Base-by-base conservation (phyloP, 2,113 vertebrate genomes). In the Campylomormyrus tamandua region DNA sequence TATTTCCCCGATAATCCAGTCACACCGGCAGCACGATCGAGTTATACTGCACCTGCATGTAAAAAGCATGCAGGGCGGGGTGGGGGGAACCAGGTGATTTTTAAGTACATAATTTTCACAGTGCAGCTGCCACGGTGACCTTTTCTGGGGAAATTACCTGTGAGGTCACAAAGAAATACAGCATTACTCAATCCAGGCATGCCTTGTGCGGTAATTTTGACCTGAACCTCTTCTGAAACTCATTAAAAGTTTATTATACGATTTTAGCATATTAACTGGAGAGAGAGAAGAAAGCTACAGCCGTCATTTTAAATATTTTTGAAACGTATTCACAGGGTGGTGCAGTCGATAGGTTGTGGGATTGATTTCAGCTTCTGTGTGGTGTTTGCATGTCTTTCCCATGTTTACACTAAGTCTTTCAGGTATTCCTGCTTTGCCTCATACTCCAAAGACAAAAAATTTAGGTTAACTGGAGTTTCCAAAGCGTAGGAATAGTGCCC, bases 221-320 rank as follows among this genome's bases (percentile, higher is more conserved):
- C 49, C 86, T 87, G 31, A 53, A 56, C 86, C 45, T 42, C 13
- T 27, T 48, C 49, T 86, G 83, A 86, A 24, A 50, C 42, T 86
- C 83, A 86, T 86, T 86, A 86, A 86, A 85, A 50, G 83, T 48
- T 48, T 49, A 86, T 86, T 49, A 50, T 46, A n/a, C 46, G 2
- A 86, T 86, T 86, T 86, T 85, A 85, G 24, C 42, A 85, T 85
- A 85, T 83, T 83, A 83, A 83, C 35, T 45, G 80, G 15, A 19
- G 15, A 45, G 42, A 83, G 17, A 80, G 74, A 42, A 17, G 13
- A 80, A 80, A 80, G 74, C 35, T 39, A 80, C 31, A 19, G 74
- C 17, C 74, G 7, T 80, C 15, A 19, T 80, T 80, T 80, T 19
- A 19, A 19, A 17, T 80, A 80, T 80, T 80, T 80, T 19, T 80